Base-by-base conservation (phyloP, 2,113 vertebrate genomes). In the Columba livia region DNA sequence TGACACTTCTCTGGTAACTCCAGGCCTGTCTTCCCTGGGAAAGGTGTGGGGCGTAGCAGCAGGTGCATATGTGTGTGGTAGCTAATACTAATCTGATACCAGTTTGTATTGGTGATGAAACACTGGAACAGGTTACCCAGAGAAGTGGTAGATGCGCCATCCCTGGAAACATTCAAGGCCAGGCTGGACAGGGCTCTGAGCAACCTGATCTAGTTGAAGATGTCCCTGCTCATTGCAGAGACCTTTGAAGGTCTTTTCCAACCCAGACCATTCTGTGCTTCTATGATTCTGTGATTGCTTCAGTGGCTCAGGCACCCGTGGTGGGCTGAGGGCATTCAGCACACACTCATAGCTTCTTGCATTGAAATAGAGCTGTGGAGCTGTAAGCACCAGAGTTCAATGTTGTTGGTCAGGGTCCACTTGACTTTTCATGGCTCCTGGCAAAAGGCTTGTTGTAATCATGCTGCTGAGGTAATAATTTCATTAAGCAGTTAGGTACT, bases 31-130 rank as follows among this genome's bases (percentile, higher is more conserved):
- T 83, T 32, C 28, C 50, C 9, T 13, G 25, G 54, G 51, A 31
- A 15, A 25, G 50, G 28, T 0, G 0, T 40, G 34, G 17, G 36
- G 8, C 32, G 9, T 6, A 48, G 54, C 6, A 1, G 36, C 17
- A 83, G 54, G 17, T 54, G 31, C 50, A 15, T 28, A 11, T 10
- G 0, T 7, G 15, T 31, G 2, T 6, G 13, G 5, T 51, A 85
- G 31, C 15, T 36, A 26, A 32, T 14, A 54, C 44, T 56, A 36
- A 25, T 50, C 25, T 1, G 1, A 17, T 6, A 66, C 19, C 75
- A 31, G 11, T 80, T 62, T 65, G 40, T 3, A 50, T 12, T 24
- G 48, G 20, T 50, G 18, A 8, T 47, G 44, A 47, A 47, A 19
- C 44, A 47, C 44, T 47, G 44, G 44, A 7, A 44, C 44, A 47